Base-by-base conservation (phyloP, 2,888 invertebrate genomes). In the Lydus trimaculatus region DNA sequence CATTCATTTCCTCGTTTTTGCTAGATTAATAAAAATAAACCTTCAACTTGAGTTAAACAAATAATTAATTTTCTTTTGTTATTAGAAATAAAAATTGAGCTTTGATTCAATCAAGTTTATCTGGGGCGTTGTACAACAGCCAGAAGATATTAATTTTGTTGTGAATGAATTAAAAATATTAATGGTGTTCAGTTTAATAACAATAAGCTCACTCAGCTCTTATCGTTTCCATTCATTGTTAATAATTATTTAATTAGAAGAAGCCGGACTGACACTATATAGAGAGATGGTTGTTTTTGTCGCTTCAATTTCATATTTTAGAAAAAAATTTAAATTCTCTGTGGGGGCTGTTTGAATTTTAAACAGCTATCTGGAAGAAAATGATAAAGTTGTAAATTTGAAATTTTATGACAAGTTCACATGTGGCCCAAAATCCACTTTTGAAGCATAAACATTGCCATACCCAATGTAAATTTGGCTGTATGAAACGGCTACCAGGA, bases 381-480 rank as follows among this genome's bases (percentile, higher is more conserved):
- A 60, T 65, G 69, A 69, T 65, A 69, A 59, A 59, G 60, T 59
- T 63, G 61, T 69, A 65, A 69, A 69, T 69, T 69, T 65, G 60
- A 65, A 69, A 65, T 69, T 69, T 69, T 69, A 69, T 11, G 48
- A 48, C 20, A 48, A 20, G 20, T 20, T 48, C 48, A 48, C 48
- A 48, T 48, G 48, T 11, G 48, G 48, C 20, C 20, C 3, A 43
- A 48, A 20, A 48, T 20, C 20, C 20, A 48, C 5, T 23, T 20
- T 9, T 20, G 20, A 20, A 48, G 9, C 11, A 48, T 36, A 36
- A 13, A 36, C 36, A 36, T 56, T 43, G 36, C 58, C 7, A 63
- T 65, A 60, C 63, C n/a, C 63, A 61, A 63, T 48, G 39, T 33
- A 60, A 60, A 48, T 36, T 36, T n/a, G 33, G n/a, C 1, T n/a